A percentile compares a stretch with the other conserved stretches of the same genome.
These are phyloP conservation scores for Tenebrosternarchus preto DNA, from an alignment of 2,113 vertebrate species.

Conservation along the genomic window DNA sequence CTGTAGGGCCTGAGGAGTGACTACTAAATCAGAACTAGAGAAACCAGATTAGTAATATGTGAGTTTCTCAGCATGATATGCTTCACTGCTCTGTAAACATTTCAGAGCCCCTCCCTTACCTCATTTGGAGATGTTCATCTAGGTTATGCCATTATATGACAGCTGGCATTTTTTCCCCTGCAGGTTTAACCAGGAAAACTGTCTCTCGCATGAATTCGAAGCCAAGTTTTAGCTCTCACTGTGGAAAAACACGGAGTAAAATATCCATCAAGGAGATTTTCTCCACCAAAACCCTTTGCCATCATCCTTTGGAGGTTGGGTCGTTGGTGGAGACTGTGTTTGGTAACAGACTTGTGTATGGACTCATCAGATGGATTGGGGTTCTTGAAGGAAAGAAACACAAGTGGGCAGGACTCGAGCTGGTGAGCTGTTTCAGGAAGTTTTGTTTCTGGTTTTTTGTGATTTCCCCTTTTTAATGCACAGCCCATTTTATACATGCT, in stretches of 20 bases:
- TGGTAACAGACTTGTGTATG: constrained; percentile 65
- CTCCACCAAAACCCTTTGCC: constrained; percentile 16
- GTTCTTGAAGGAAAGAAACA: constrained; percentile 58
- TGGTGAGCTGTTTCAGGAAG: constrained; percentile 62
- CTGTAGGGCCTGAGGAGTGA: background rate
- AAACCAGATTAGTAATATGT: constrained; percentile 53
- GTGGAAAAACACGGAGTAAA: constrained; percentile 1
- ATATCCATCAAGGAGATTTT: background rate
- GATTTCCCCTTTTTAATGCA: no score
- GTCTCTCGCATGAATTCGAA: constrained; percentile 61
- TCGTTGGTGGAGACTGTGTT: constrained; percentile 73
- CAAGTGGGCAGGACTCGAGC: constrained; percentile 73
- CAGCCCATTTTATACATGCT: no score
- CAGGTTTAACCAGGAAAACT: constrained; percentile 58
- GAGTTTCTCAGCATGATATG: constrained; percentile 50
- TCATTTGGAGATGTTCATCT: constrained; percentile 21
- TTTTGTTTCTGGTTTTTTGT: background rate
- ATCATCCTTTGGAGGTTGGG: constrained; percentile 65
- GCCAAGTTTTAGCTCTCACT: constrained; percentile 47
- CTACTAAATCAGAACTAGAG: constrained; percentile 54
- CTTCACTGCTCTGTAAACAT: constrained; percentile 46
- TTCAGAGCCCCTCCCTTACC: constrained; percentile 50
- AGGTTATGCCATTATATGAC: constrained; percentile 44
- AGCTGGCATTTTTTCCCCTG: background rate
- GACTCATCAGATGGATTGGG: constrained; percentile 75